Conservation (phyloP, 64 coral and sea anemone genomes). For the Dendronephthya gigantea region DNA sequence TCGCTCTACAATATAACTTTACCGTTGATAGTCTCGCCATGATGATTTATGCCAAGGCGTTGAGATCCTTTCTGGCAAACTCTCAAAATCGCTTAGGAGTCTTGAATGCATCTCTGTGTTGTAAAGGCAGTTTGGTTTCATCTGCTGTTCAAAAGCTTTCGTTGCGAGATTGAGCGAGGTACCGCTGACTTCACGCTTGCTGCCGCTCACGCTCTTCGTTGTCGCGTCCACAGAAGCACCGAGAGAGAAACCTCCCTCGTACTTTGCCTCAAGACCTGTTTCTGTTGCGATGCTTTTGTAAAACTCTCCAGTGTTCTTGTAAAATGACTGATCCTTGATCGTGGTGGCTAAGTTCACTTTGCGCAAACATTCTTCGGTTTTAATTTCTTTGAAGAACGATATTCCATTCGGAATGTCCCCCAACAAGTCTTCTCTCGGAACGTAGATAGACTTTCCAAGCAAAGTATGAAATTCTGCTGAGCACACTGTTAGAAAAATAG, state of each 20-base stretch:
- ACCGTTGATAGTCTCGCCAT: constrained; percentile 18
- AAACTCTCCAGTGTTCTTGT: constrained; percentile 10
- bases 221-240: not conserved
- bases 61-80: not conserved
- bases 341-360: not conserved
- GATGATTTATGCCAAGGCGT: constrained; percentile 10
- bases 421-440: not conserved
- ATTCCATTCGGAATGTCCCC: not conserved
- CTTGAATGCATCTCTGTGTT: not conserved
- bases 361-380: not conserved
- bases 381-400: not conserved
- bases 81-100: constrained; percentile 17
- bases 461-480: not conserved
- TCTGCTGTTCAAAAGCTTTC: not conserved
- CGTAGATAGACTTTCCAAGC: not conserved
- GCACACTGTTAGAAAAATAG: not conserved
- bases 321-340: not conserved
- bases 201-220: not conserved
- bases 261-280: not conserved
- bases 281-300: not conserved
- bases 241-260: constrained; percentile 5
- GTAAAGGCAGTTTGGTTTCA: constrained; percentile 8
- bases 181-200: not conserved
- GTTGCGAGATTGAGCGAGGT: constrained; percentile 1
- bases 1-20: too few relatives aligned